A percentile compares a stretch with the other conserved stretches of the same genome.
Conservation (phyloP, 2,888 invertebrate species). For the Lepetodrilus schrolli region DNA sequence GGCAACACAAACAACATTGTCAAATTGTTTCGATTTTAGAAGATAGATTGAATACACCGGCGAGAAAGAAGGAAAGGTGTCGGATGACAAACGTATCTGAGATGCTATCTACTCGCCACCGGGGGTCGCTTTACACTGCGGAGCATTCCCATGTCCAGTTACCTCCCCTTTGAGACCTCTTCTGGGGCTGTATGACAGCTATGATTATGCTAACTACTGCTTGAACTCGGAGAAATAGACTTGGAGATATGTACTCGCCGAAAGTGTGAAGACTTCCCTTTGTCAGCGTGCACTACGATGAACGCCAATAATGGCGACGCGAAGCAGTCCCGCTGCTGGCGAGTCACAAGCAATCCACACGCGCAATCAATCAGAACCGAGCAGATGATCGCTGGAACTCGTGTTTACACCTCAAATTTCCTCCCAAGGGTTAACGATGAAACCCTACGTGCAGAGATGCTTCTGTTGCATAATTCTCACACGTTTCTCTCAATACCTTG, state of each 20-base stretch:
- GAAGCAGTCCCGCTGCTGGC: neutral
- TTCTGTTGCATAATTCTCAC: neutral
- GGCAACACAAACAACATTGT: slow-evolving; percentile 1
- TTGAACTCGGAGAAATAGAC: slow-evolving; percentile 17
- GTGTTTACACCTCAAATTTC: neutral
- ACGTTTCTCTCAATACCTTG: neutral
- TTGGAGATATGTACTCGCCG: neutral
- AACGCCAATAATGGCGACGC: neutral
- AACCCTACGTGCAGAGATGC: neutral
- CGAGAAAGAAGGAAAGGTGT: neutral
- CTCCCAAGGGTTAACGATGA: neutral
- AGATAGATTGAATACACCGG: neutral
- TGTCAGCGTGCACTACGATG: neutral
- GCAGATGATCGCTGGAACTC: neutral
- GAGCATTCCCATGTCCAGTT: slow-evolving; percentile 18
- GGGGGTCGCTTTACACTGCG: neutral
- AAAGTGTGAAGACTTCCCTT: slow-evolving; percentile 18
- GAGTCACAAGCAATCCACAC: slow-evolving; percentile 8
- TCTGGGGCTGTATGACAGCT: neutral
- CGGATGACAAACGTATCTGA: neutral
- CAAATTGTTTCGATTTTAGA: slow-evolving; percentile 15
- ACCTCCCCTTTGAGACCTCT: neutral
- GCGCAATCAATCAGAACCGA: slow-evolving; percentile 12
- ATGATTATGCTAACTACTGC: slow-evolving; percentile 13
- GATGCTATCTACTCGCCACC: neutral